Conservation (phyloP, 2,113 vertebrate species). For the Zootoca vivipara region DNA sequence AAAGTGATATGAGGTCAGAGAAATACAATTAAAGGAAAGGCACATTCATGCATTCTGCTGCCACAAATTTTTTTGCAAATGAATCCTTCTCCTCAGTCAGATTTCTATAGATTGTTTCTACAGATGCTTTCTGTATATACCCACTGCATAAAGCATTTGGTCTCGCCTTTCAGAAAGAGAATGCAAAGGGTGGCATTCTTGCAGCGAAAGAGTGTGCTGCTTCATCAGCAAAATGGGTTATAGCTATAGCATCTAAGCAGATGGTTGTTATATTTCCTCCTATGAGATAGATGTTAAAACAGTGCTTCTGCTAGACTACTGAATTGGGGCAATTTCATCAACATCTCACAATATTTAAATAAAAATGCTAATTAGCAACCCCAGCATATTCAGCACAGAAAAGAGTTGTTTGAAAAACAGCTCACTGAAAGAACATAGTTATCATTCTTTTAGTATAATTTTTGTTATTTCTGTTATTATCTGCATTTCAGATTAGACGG, state of each 20-base stretch:
- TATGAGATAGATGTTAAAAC: not conserved
- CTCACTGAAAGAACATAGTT: not conserved
- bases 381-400: not conserved
- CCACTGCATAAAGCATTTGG: not conserved
- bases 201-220: not conserved
- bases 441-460: not conserved
- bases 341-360: conserved; percentile 5
- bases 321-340: conserved; percentile 21
- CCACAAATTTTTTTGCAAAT: not conserved
- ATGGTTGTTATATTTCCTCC: not conserved
- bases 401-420: not conserved
- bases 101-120: not conserved
- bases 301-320: not conserved
- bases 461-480: not conserved
- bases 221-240: conserved; percentile 16
- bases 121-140: not conserved
- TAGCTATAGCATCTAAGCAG: not conserved
- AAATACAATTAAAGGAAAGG: not conserved
- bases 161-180: not conserved
- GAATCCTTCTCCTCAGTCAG: not conserved
- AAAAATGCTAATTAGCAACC: conserved; percentile 12
- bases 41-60: conserved; percentile 2
- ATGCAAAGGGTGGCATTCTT: conserved; percentile 10
- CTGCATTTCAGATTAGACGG: not conserved
- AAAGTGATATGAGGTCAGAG: not conserved